phyloP scores from a whole-genome alignment of 2,797 vertebrate species.

The Liparis tanakae region DNA sequence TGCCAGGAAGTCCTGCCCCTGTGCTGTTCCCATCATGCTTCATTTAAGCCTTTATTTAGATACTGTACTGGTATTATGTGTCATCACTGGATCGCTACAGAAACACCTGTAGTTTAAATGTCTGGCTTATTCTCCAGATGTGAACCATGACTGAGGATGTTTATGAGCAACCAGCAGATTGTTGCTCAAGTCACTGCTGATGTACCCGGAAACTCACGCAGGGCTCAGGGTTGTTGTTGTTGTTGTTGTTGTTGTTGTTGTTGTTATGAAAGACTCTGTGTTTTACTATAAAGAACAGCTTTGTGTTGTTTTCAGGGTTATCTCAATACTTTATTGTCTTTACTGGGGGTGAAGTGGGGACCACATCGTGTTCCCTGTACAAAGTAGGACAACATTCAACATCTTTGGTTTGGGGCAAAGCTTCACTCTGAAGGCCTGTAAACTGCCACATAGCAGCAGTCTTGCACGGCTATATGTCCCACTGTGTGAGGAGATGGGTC shows the following conservation, averaged over 20 bases:
- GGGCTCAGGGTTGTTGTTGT: conserved; percentile 38
- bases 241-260: conserved; percentile 37
- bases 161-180: conserved; percentile 50
- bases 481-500: not conserved
- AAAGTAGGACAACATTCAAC: not conserved
- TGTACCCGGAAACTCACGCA: conserved; percentile 50
- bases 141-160: conserved; percentile 66
- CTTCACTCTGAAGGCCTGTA: not conserved
- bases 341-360: not conserved
- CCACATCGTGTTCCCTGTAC: not conserved
- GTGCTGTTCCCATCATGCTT: conserved; percentile 47
- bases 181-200: conserved; percentile 39
- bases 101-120: conserved; percentile 66
- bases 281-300: not conserved
- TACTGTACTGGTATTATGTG: conserved; percentile 33
- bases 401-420: not conserved
- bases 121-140: conserved; percentile 55
- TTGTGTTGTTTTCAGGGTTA: not conserved
- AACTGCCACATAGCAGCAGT: not conserved
- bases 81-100: conserved; percentile 23
- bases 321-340: conserved; percentile 8
- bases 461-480: conserved; percentile 1
- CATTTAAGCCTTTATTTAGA: conserved; percentile 45
- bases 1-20: conserved; percentile 20
- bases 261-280: conserved; percentile 4